These are phyloP conservation scores for Mormyrops attenuatus DNA, from an alignment of 2,797 vertebrate genomes.

Conservation along the genomic window DNA sequence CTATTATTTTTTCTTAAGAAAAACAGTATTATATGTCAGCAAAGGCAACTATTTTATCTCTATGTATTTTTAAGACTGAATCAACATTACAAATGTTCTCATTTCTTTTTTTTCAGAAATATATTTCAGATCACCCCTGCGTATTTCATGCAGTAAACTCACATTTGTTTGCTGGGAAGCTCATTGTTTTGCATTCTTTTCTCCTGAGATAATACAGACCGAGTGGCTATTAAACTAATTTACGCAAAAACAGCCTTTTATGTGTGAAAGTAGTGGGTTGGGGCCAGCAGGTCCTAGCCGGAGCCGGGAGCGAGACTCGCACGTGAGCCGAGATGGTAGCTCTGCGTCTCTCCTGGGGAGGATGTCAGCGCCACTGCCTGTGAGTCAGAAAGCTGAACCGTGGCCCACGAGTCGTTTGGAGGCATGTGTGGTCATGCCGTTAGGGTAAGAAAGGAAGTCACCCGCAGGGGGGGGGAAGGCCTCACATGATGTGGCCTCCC, in stretches of 20 bases:
- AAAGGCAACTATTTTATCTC: constrained; percentile 39
- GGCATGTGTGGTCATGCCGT: constrained; percentile 54
- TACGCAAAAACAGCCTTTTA: constrained; percentile 46
- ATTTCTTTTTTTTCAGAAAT: constrained; percentile 43
- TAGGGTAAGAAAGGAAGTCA: constrained; percentile 42
- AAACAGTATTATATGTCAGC: constrained; percentile 33
- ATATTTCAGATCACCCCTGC: constrained; percentile 30
- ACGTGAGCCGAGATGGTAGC: constrained; percentile 26
- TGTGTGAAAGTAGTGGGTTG: constrained; percentile 50
- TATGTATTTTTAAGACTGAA: constrained; percentile 21
- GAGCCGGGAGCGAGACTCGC: constrained; percentile 14
- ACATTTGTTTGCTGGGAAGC: constrained; percentile 50
- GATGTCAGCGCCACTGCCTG: constrained; percentile 33
- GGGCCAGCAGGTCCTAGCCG: constrained; percentile 41
- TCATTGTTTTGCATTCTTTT: constrained; percentile 58
- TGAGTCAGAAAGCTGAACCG: constrained; percentile 38
- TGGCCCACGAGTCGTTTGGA: constrained; percentile 37
- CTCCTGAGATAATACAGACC: constrained; percentile 61
- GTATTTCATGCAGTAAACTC: constrained; percentile 41
- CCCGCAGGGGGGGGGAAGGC: constrained; percentile 40
- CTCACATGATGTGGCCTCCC: constrained; percentile 49
- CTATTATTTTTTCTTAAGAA: constrained; percentile 32
- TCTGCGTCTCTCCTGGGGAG: constrained; percentile 28
- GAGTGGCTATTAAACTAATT: constrained; percentile 50
- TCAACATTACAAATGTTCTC: constrained; percentile 11